phyloP scores from a whole-genome alignment of 2,888 invertebrate genomes.

The Augiades crinisus region DNA sequence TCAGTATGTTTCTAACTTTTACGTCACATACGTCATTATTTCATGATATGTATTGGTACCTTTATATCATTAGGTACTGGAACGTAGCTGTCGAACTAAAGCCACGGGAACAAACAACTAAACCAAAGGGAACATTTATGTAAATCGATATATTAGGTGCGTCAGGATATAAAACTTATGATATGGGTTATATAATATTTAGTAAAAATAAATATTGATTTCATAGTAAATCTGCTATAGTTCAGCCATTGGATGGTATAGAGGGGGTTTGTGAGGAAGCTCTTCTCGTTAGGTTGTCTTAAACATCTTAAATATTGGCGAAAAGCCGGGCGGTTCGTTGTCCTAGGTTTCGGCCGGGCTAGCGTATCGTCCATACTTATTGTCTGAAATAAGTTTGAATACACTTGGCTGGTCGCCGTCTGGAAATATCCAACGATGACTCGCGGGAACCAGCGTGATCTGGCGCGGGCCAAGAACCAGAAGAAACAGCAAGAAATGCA shows the following conservation, averaged over 20 bases:
- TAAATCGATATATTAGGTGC: no score
- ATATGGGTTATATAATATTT: no score
- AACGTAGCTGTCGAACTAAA: no score
- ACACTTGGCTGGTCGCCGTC: slow-evolving; percentile 33
- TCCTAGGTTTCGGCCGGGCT: slow-evolving; percentile 79
- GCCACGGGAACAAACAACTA: no score
- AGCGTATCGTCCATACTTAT: slow-evolving; percentile 77
- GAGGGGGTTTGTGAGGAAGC: neutral
- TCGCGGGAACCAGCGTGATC: slow-evolving; percentile 95
- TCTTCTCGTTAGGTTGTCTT: slow-evolving; percentile 1
- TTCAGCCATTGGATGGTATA: neutral
- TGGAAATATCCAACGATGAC: no score
- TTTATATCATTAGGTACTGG: no score
- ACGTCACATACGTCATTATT: no score
- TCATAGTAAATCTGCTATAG: neutral
- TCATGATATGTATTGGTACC: no score
- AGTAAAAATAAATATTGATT: slow-evolving; percentile 12
- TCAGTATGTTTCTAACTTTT: no score
- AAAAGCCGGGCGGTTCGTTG: slow-evolving; percentile 77
- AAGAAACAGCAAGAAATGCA: slow-evolving; percentile 88
- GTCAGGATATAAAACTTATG: no score
- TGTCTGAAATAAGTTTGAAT: slow-evolving; percentile 39
- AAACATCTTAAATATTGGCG: slow-evolving; percentile 50
- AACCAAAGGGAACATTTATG: no score
- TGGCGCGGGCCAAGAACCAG: slow-evolving; percentile 94